Evolutionary conservation across 2,888 invertebrate genomes (phyloP), one percentile per base, ranked within the genome.

Genomic region (Saturnia pavonia): DNA sequence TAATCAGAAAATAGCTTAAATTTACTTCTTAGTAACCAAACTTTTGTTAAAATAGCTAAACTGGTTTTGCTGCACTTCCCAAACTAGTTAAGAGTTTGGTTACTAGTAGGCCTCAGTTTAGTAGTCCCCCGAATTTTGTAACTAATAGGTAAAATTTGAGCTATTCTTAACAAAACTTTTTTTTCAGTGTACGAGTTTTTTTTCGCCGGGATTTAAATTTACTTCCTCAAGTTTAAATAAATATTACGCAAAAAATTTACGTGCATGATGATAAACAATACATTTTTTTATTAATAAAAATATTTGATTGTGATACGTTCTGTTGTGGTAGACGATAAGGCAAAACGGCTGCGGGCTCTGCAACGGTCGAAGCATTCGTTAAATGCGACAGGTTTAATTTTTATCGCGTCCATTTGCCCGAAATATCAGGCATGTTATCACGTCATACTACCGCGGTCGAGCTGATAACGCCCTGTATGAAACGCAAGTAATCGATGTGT

Each of bases 391-490:
- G 85, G 85, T 87, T 84, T 82, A 86, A 85, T 90, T 89, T 90
- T 91, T 89, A 91, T 91, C 88, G 84, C 78, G 81, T 82, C 81
- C 81, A 84, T 84, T 88, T 82, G 84, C 79, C 85, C 85, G 85
- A 88, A 89, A 88, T 85, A 86, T 78, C 80, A 81, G 82, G 77
- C 83, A 85, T 51, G 54, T 87, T 91, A 91, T 91, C 90, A 89
- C 87, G 85, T 87, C 84, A 87, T 86, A 86, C 82, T 77, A 81
- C n/a, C 22, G 54, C 22, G 54, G 9, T 81, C 76, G 74, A 74
- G 76, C 82, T 87, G 91, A 92, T 91, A 92, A 90, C 83, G 65
- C 19, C 7, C 19, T 40, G 65, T 65, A 65, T 65, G n/a, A 65
- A 79, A 74, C 78, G 74, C 86, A 84, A 78, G 81, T 86, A 87